Evolutionary conservation across 1,140 invertebrate genomes (phyloP).

Genomic region (Sitobion miscanthi): DNA sequence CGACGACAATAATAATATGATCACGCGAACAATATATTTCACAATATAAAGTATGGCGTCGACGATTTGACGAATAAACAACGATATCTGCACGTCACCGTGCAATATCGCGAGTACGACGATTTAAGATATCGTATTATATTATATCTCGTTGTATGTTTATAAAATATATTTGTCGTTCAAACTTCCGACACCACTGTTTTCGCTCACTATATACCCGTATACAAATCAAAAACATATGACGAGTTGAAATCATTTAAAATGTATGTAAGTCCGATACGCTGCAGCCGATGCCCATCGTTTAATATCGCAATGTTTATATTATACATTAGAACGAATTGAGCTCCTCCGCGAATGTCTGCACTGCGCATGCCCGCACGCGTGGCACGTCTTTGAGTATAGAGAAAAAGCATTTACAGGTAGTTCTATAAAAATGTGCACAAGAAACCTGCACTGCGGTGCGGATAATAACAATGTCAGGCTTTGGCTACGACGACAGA

Average conservation of each 20-base stretch:
- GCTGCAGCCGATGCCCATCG: rapidly evolving
- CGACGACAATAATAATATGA: neutral
- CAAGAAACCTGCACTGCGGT: neutral
- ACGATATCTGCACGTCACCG: too few species aligned
- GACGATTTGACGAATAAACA: neutral
- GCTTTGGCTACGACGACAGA: neutral
- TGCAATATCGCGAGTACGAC: neutral
- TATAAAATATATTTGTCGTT: too few species aligned
- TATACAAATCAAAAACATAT: too few species aligned
- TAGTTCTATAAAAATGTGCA: neutral
- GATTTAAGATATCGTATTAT: too few species aligned
- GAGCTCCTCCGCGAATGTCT: too few species aligned
- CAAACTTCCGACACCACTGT: too few species aligned
- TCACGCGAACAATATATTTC: neutral
- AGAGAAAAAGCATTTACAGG: neutral
- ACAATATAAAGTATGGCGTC: neutral
- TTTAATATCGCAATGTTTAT: too few species aligned
- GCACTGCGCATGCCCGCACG: neutral
- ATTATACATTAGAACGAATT: neutral
- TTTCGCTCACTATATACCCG: too few species aligned
- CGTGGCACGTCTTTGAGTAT: neutral
- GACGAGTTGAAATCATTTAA: too few species aligned
- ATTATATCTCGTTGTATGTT: too few species aligned
- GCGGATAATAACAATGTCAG: neutral
- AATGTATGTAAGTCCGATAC: neutral